phyloP scores from a whole-genome alignment of 2,888 invertebrate species.

The Aphodius granarius region DNA sequence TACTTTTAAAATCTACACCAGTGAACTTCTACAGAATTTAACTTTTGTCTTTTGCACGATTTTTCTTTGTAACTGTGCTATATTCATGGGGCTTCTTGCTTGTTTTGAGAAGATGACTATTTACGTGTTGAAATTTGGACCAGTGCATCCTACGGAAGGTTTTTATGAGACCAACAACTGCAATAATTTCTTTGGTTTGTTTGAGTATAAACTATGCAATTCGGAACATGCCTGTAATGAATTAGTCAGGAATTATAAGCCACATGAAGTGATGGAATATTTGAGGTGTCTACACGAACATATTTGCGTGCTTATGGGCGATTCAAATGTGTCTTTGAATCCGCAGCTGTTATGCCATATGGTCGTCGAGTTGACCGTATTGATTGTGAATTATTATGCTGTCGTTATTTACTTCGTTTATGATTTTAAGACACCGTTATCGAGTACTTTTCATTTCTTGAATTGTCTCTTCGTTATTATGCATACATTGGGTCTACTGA shows the following conservation, averaged over 20 bases:
- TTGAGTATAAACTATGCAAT: conserved; percentile 43
- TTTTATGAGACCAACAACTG: conserved; percentile 42
- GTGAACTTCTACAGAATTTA: conserved; percentile 42
- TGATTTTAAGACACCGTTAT: conserved; percentile 41
- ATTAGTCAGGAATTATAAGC: conserved; percentile 35
- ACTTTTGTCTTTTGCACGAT: conserved; percentile 44
- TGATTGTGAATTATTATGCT: conserved; percentile 50
- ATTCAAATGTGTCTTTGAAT: conserved; percentile 46
- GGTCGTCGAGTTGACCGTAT: conserved; percentile 45
- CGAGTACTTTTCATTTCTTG: conserved; percentile 45
- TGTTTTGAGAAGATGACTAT: conserved; percentile 50
- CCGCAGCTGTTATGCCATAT: conserved; percentile 47
- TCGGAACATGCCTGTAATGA: conserved; percentile 39
- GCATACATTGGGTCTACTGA: conserved; percentile 46
- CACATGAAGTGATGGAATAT: conserved; percentile 45
- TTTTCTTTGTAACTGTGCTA: conserved; percentile 38
- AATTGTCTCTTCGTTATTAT: conserved; percentile 47
- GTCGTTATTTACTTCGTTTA: conserved; percentile 49
- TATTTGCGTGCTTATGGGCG: conserved; percentile 44
- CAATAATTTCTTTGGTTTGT: conserved; percentile 43
- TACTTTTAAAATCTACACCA: conserved; percentile 37
- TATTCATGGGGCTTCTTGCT: conserved; percentile 42
- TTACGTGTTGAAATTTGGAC: conserved; percentile 42
- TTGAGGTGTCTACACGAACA: conserved; percentile 48
- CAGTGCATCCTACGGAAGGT: conserved; percentile 45